Percentiles rank a stretch among this genome's conserved stretches.
These are phyloP conservation scores for Poecile atricapillus DNA, from an alignment of 2,113 vertebrate species.

Conservation along the genomic window DNA sequence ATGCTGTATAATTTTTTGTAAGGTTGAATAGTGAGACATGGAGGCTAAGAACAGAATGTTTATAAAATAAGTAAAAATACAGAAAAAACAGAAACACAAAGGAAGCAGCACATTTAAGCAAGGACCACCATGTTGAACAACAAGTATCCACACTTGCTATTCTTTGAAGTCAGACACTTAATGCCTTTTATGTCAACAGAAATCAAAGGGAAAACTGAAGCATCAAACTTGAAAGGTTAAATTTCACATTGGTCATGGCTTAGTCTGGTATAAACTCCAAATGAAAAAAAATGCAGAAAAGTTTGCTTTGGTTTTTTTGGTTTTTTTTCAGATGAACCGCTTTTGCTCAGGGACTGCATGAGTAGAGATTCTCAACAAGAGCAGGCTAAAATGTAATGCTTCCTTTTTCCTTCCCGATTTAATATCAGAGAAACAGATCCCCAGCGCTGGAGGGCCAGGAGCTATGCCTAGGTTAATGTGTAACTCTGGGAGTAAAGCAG, in stretches of 20 bases:
- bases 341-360: not conserved
- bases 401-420: not conserved
- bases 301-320: not conserved
- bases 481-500: not conserved
- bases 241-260: not conserved
- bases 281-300: not conserved
- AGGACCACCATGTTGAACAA: conserved; percentile 21
- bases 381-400: not conserved
- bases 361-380: not conserved
- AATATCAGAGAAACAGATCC: not conserved
- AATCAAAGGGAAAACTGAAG: conserved; percentile 18
- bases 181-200: conserved; percentile 20
- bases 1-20: not conserved
- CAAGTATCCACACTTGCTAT: not conserved
- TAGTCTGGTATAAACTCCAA: not conserved
- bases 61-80: not conserved
- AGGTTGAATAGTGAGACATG: not conserved
- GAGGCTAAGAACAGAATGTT: not conserved
- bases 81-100: not conserved
- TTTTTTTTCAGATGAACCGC: not conserved
- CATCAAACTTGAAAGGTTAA: not conserved
- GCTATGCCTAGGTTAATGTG: not conserved
- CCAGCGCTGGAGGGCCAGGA: not conserved
- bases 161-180: conserved; percentile 40
- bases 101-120: not conserved